Percentiles rank a stretch among this genome's conserved stretches.
phyloP scores from a whole-genome alignment of 1,140 invertebrate genomes.

The Conus ventricosus region DNA sequence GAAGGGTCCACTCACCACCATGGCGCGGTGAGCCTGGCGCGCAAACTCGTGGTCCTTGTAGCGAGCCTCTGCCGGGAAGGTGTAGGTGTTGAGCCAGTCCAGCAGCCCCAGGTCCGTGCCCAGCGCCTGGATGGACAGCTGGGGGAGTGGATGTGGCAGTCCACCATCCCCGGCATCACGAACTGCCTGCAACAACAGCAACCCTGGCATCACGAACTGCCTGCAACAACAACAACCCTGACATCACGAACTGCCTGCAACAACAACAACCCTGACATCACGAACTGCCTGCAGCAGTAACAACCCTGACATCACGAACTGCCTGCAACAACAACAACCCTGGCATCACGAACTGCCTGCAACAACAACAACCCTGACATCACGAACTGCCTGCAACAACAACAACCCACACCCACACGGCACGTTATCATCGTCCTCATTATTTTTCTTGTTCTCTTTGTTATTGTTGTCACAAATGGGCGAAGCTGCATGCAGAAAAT shows the following conservation, averaged over 20 bases:
- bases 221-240: too few species aligned
- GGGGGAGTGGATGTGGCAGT: conserved; percentile 92
- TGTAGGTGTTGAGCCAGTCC: conserved; percentile 91
- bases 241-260: too few species aligned
- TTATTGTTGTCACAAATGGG: too few species aligned
- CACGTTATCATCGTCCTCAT: too few species aligned
- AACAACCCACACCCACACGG: too few species aligned
- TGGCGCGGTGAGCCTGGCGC: conserved; percentile 82
- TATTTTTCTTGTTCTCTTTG: too few species aligned
- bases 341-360: not conserved
- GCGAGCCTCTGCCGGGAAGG: conserved; percentile 87
- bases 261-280: too few species aligned
- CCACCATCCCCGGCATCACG: conserved; percentile 90
- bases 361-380: too few species aligned
- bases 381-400: too few species aligned
- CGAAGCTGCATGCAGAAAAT: not conserved
- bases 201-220: too few species aligned
- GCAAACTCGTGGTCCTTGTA: conserved; percentile 85
- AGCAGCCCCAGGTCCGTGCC: conserved; percentile 87
- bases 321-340: not conserved
- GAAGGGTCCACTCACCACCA: conserved; percentile 82
- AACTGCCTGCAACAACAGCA: conserved; percentile 78
- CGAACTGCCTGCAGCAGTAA: too few species aligned
- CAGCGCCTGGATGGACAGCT: conserved; percentile 88
- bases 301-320: too few species aligned